Percentiles rank a stretch among this genome's conserved stretches.
phyloP scores from a whole-genome alignment of 2,888 invertebrate species.

The Yponomeuta plumbellus region DNA sequence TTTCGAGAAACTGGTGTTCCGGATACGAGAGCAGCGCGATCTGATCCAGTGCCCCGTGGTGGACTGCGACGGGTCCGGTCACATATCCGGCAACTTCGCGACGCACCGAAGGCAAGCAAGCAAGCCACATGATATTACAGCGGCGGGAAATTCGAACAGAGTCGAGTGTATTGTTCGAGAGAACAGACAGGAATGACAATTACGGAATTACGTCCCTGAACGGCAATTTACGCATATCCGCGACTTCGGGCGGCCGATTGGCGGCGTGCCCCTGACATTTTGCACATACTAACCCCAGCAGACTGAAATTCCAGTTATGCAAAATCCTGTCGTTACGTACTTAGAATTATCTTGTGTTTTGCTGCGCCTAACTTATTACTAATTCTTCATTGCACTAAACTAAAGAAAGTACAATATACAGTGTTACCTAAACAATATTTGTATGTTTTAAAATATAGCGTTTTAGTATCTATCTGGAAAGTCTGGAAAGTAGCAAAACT shows the following conservation, averaged over 20 bases:
- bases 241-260: slow-evolving; percentile 38
- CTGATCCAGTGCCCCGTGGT: slow-evolving; percentile 87
- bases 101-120: slow-evolving; percentile 89
- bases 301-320: slow-evolving; percentile 84
- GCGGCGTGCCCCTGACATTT: slow-evolving; percentile 45
- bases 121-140: background rate
- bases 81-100: slow-evolving; percentile 92
- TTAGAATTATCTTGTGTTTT: background rate
- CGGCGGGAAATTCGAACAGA: background rate
- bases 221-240: slow-evolving; percentile 60
- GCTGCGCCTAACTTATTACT: background rate
- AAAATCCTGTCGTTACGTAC: slow-evolving; percentile 44
- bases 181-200: slow-evolving; percentile 23
- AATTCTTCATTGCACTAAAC: no score
- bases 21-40: slow-evolving; percentile 71
- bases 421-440: no score
- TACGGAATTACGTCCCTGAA: slow-evolving; percentile 47
- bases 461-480: no score
- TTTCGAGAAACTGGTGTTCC: slow-evolving; percentile 11
- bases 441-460: no score
- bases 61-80: slow-evolving; percentile 91
- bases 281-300: slow-evolving; percentile 84
- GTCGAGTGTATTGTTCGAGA: background rate
- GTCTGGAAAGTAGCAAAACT: no score
- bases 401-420: no score